Evolutionary conservation across 2,888 invertebrate genomes (phyloP).

Genomic region (Hydropsyche betteni): DNA sequence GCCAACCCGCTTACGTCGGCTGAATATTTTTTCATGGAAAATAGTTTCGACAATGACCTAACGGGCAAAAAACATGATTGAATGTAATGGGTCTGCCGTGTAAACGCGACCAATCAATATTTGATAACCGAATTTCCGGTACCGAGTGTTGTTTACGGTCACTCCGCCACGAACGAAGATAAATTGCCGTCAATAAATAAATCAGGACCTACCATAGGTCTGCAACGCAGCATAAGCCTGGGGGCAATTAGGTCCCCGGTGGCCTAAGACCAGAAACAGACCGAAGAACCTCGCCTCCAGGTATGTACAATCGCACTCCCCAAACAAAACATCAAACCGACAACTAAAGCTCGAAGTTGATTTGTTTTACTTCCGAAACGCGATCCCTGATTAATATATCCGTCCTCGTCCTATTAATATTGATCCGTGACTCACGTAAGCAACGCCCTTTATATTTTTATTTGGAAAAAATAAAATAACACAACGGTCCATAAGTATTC

Average conservation of each 20-base stretch:
- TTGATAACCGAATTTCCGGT: slow-evolving; percentile 22
- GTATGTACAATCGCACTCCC: slow-evolving; percentile 26
- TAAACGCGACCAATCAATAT: slow-evolving; percentile 24
- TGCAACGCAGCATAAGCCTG: slow-evolving; percentile 37
- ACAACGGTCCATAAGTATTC: slow-evolving; percentile 7
- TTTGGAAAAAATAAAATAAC: slow-evolving; percentile 1
- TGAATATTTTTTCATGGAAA: too few relatives aligned
- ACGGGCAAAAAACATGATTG: too few relatives aligned
- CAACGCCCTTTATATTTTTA: neutral
- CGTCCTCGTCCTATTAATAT: slow-evolving; percentile 13
- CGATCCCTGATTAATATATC: slow-evolving; percentile 30
- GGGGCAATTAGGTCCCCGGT: slow-evolving; percentile 42
- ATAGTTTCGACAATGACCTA: too few relatives aligned
- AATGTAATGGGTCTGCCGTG: neutral
- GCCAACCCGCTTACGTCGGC: too few relatives aligned
- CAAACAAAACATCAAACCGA: slow-evolving; percentile 32
- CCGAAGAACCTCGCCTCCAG: slow-evolving; percentile 28
- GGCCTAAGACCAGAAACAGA: slow-evolving; percentile 33
- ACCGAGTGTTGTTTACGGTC: slow-evolving; percentile 25
- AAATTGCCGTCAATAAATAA: slow-evolving; percentile 46
- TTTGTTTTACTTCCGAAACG: slow-evolving; percentile 33
- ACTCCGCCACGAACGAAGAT: slow-evolving; percentile 40
- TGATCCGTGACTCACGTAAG: neutral
- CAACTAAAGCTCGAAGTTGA: slow-evolving; percentile 28
- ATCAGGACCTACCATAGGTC: slow-evolving; percentile 40